Percentiles rank a stretch among this genome's conserved stretches.
phyloP scores from a whole-genome alignment of 1,140 invertebrate species.

The Brachionus plicatilis region DNA sequence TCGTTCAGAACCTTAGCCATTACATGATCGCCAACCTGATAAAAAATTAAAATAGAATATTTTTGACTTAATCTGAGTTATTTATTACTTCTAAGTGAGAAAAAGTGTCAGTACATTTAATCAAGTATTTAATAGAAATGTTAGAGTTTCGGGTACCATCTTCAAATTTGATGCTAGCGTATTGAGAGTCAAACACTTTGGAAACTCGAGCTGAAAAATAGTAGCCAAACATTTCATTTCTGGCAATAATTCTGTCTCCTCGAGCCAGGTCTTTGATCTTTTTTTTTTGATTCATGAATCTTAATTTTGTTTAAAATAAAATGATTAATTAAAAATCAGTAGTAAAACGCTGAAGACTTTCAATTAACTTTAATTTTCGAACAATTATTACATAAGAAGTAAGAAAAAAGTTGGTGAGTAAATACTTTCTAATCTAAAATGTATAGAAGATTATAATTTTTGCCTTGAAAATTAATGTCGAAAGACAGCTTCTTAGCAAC shows the following conservation, averaged over 20 bases:
- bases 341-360: not conserved
- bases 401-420: not conserved
- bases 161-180: constrained; percentile 32
- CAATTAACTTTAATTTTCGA: not conserved
- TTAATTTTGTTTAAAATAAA: not conserved
- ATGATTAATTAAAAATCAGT: not conserved
- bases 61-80: too few species aligned
- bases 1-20: constrained; percentile 32
- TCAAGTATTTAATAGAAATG: not conserved
- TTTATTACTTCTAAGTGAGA: not conserved
- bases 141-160: not conserved
- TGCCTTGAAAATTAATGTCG: not conserved
- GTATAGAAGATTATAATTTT: not conserved
- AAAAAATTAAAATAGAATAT: not conserved
- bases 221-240: constrained; percentile 11
- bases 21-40: not conserved
- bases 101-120: not conserved
- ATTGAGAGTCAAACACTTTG: not conserved
- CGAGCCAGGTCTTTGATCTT: not conserved
- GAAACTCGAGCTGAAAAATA: not conserved
- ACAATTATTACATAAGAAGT: not conserved
- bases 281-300: not conserved
- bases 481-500: not conserved
- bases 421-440: not conserved
- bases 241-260: constrained; percentile 3